phyloP scores from a whole-genome alignment of 2,797 vertebrate genomes.

The Fratercula arctica region DNA sequence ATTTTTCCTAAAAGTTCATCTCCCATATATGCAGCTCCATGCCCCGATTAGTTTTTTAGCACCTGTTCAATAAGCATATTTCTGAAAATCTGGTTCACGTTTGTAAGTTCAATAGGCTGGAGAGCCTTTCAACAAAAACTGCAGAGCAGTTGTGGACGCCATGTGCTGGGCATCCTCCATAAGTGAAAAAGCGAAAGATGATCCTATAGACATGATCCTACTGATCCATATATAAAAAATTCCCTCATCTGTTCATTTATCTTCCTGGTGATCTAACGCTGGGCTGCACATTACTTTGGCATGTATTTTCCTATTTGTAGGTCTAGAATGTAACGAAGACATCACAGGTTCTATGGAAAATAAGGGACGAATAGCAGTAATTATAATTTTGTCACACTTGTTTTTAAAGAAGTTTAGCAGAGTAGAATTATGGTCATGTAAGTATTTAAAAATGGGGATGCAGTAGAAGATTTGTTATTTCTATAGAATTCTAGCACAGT shows the following conservation, averaged over 20 bases:
- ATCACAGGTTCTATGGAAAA: background rate
- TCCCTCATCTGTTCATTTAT: background rate
- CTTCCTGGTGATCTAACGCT: background rate
- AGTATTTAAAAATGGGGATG: background rate
- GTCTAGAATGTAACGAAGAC: background rate
- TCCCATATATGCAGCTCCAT: background rate
- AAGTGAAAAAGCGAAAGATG: background rate
- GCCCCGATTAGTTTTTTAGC: background rate
- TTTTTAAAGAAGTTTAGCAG: background rate
- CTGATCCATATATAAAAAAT: background rate
- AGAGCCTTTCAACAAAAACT: background rate
- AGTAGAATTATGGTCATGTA: background rate
- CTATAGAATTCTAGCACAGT: background rate
- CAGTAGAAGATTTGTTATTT: background rate
- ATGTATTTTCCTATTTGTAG: background rate
- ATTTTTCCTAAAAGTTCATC: background rate
- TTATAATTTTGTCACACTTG: background rate
- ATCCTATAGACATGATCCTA: background rate
- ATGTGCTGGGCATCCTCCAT: background rate
- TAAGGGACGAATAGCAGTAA: background rate
- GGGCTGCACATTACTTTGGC: background rate
- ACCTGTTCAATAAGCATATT: background rate
- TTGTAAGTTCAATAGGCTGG: background rate
- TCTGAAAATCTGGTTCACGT: background rate
- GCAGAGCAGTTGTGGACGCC: background rate